A percentile compares a stretch with the other conserved stretches of the same genome.
Conservation (phyloP, 92 coral and sea anemone genomes). For the Pocillopora meandrina region DNA sequence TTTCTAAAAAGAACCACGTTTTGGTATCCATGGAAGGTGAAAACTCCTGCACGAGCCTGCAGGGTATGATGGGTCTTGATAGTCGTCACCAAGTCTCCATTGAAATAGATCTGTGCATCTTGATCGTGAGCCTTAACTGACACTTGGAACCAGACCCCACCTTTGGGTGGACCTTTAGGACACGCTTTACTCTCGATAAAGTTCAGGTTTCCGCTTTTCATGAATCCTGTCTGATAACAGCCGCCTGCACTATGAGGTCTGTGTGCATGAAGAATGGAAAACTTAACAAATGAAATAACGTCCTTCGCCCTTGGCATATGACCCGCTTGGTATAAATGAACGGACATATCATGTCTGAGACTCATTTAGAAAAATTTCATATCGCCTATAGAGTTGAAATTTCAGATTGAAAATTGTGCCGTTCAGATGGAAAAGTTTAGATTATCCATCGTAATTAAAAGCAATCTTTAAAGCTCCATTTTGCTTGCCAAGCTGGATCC, state of each 20-base stretch:
- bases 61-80: slow-evolving; percentile 35
- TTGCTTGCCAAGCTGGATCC: no score
- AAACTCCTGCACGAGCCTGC: slow-evolving; percentile 24
- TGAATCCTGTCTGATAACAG: slow-evolving; percentile 44
- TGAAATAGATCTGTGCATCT: slow-evolving; percentile 15
- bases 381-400: no score
- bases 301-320: not conserved
- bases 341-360: no score
- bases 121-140: slow-evolving; percentile 35
- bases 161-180: slow-evolving; percentile 56
- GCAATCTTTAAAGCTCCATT: no score
- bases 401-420: no score
- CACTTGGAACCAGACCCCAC: slow-evolving; percentile 53
- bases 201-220: not conserved
- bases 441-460: no score
- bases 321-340: no score
- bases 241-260: slow-evolving; percentile 44
- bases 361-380: no score
- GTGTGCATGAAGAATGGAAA: not conserved
- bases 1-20: slow-evolving; percentile 32
- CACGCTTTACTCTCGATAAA: slow-evolving; percentile 26
- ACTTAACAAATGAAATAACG: no score
- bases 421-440: no score
- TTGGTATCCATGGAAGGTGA: slow-evolving; percentile 31
- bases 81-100: slow-evolving; percentile 40